Evolutionary conservation across 1,140 invertebrate genomes (phyloP), one percentile per base, ranked within the genome.

Genomic region (Palaemon carinicauda): DNA sequence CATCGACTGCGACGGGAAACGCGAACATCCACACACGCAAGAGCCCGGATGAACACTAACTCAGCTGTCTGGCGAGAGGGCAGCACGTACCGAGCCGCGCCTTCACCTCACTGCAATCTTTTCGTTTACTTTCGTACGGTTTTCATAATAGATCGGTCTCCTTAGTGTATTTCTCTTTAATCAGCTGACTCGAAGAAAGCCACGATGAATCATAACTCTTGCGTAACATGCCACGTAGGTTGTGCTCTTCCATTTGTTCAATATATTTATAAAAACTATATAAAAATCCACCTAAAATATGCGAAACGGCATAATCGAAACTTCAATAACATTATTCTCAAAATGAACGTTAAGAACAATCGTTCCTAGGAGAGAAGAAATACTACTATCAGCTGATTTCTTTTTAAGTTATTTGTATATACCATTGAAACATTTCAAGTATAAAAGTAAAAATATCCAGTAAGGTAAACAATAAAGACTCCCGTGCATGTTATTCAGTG

Each of bases 341-440:
- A 31, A 56, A 52, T 56, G 29, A 56, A 33, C 56, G 71, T 27
- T 27, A 74, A n/a, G 24, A 24, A 50, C 50, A 54, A 15, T 21
- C 53, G 24, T 77, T 27, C 51, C 19, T 56, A 51, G 71, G 27
- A 54, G 82, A 52, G 54, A 83, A 83, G 50, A 74, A 83, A 65
- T 53, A 33, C 65, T 73, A 60, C 60, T 85, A 85, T 85, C 82
- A 85, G 82, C 82, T 85, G 82, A 85, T 85, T 85, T 82, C 82
- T 85, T 77, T n/a, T 21, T 69, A 50, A 19, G 31, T 75, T 85
- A 77, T 85, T 85, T 85, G 74, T 60, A 21, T 50, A 74, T 53
- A 17, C n/a, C 14, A 71, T 21, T 31, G 29, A 73, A 54, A 69
- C n/a, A 21, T 53, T 27, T 27, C 51, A 14, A 0, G 10, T n/a